Percentiles rank a stretch among this genome's conserved stretches.
These are phyloP conservation scores for Mesoclemmys tuberculata DNA, from an alignment of 2,113 vertebrate species.

Conservation along the genomic window DNA sequence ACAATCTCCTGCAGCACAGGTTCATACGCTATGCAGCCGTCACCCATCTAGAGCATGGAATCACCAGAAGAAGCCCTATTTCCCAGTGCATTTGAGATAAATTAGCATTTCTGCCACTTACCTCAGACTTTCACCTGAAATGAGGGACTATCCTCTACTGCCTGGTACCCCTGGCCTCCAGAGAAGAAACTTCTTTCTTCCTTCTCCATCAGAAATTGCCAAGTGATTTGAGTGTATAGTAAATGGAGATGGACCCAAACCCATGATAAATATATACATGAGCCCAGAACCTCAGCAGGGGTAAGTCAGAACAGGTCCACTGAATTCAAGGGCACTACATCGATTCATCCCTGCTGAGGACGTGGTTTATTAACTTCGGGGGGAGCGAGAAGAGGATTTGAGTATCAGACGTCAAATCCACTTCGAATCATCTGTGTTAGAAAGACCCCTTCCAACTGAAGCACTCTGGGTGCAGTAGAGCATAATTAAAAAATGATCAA, in stretches of 20 bases:
- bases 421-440: fast-evolving
- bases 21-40: fast-evolving
- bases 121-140: neutral
- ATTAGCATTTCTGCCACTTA: neutral
- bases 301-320: neutral
- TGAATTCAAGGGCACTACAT: neutral
- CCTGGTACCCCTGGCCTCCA: neutral
- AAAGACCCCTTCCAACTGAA: neutral
- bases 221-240: neutral
- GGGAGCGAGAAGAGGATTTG: neutral
- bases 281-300: neutral
- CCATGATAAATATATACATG: neutral
- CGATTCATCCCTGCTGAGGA: neutral
- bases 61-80: neutral
- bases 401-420: neutral
- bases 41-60: fast-evolving
- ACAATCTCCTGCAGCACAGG: neutral
- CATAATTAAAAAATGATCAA: no score
- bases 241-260: neutral
- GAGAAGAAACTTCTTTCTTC: neutral
- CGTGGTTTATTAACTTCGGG: fast-evolving
- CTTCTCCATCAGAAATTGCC: neutral
- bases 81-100: neutral
- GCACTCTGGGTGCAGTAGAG: neutral
- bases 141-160: neutral